Conservation (phyloP, 2,113 vertebrate species). For the Atrichornis clamosus region DNA sequence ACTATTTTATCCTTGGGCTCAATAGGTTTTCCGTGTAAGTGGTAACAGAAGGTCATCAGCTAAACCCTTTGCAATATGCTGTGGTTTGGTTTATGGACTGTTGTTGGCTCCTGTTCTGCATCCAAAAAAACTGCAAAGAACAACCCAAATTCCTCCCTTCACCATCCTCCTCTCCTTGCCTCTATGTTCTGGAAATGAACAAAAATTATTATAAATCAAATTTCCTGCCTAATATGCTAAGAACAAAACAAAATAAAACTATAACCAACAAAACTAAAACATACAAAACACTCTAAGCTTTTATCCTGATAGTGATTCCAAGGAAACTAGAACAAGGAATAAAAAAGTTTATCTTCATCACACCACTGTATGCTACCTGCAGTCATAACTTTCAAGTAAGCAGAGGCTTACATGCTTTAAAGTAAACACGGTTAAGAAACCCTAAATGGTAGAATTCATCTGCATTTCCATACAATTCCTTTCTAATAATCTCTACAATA, state of each 20-base stretch:
- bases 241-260: background rate
- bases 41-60: background rate
- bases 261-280: background rate
- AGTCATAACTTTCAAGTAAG: background rate
- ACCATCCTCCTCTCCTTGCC: fast-evolving
- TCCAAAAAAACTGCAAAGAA: background rate
- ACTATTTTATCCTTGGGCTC: conserved; percentile 3
- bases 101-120: background rate
- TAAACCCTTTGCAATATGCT: background rate
- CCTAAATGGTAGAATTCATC: background rate
- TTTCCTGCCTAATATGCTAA: background rate
- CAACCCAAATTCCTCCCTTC: background rate
- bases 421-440: background rate
- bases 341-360: background rate
- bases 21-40: background rate
- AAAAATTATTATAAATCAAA: background rate
- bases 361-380: background rate
- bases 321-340: background rate
- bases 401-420: background rate
- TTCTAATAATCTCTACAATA: background rate
- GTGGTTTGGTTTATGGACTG: background rate
- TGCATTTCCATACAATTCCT: background rate
- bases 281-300: background rate
- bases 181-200: background rate
- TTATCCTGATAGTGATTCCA: background rate